phyloP scores from a whole-genome alignment of 2,888 invertebrate species.

The Cylindroiulus punctatus region DNA sequence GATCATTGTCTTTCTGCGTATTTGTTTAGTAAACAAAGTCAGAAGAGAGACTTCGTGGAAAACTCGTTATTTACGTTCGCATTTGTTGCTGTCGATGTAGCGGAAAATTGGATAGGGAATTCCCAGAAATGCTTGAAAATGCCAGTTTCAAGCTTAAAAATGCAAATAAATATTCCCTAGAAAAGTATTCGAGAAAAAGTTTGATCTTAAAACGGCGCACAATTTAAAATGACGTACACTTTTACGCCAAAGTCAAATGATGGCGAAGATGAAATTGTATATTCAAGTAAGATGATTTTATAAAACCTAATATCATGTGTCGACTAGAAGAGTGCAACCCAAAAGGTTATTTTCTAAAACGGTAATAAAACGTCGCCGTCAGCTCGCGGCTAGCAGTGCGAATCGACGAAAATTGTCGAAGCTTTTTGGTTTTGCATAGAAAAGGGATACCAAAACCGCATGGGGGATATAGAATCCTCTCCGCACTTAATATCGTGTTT shows the following conservation, averaged over 20 bases:
- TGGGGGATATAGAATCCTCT: slow-evolving; percentile 43
- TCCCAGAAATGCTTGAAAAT: no score
- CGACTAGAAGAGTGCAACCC: slow-evolving; percentile 5
- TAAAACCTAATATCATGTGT: background rate
- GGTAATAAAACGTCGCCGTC: slow-evolving; percentile 32
- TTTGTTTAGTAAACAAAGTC: no score
- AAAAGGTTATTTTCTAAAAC: slow-evolving; percentile 13
- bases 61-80: no score
- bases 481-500: slow-evolving; percentile 49
- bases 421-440: slow-evolving; percentile 34
- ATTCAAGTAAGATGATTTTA: background rate
- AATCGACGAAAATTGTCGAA: slow-evolving; percentile 29
- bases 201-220: no score
- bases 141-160: no score
- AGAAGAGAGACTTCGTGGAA: no score
- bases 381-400: slow-evolving; percentile 26
- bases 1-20: no score
- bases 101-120: no score
- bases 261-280: background rate
- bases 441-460: background rate
- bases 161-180: no score
- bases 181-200: no score
- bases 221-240: background rate
- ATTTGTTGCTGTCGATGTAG: no score
- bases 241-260: background rate